Base-by-base conservation (phyloP, 2,797 vertebrate species). In the Poeciliopsis presidionis region DNA sequence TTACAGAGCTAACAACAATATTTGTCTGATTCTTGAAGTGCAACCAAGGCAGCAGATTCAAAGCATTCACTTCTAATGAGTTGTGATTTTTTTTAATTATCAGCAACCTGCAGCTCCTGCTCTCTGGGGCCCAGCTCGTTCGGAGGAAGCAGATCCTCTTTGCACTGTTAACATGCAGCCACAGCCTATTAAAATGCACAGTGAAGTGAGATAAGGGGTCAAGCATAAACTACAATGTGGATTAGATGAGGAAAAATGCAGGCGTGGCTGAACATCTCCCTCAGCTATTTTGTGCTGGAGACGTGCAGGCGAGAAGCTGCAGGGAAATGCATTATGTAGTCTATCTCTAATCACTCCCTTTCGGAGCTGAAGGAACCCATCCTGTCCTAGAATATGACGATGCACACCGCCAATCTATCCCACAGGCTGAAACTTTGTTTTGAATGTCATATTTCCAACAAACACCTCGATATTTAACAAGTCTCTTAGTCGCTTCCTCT, bases 131-230 rank as follows among this genome's bases (percentile, higher is more conserved):
- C 45, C 5, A 81, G 71, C 51, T 77, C 46, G 72, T 78, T 79
- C 71, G 45, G 80, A 51, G 4, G 13, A 61, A 5, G 13, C 41
- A 77, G 51, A 78, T 77, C 55, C 43, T 77, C 73, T 83, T 79
- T 73, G 47, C 9, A 30, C 73, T 49, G 57, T 79, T 33, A 69
- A 80, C 79, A 59, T 28, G 22, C 73, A 76, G 70, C 76, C 72
- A 71, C 69, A 89, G 76, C 82, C 69, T n/a, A 77, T 90, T 82
- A 76, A 88, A 90, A 83, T 73, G 73, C 72, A 76, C 85, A 75
- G 53, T 55, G 61, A 79, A 84, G 76, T 36, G 43, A 83, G 73
- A 86, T 82, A 84, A 86, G 80, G 77, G 83, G 82, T 84, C 78
- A 79, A 77, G 74, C 73, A 61, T 73, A 69, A 79, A 84, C 84